Conservation (phyloP, 2,888 invertebrate genomes). For the Xylocampa areola region DNA sequence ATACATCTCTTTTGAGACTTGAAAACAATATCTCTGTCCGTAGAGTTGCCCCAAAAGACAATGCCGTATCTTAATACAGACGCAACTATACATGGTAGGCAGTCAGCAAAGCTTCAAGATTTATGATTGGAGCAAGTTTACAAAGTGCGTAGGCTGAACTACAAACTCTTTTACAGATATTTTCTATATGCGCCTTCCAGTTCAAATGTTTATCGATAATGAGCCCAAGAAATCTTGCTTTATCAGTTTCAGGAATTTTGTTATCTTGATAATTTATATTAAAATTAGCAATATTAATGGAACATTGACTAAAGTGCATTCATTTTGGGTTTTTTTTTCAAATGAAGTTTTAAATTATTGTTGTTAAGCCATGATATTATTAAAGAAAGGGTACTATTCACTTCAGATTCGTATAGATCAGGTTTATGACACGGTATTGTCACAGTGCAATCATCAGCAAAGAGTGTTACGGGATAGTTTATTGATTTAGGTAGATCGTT, state of each 20-base stretch:
- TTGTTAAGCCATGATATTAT: too few relatives aligned
- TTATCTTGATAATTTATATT: neutral
- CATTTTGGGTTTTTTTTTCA: neutral
- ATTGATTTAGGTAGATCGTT: too few relatives aligned
- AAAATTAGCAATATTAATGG: neutral
- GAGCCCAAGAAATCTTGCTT: neutral
- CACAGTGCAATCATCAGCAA: neutral
- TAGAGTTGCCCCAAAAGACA: neutral
- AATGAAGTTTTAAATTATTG: too few relatives aligned
- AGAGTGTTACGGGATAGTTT: neutral
- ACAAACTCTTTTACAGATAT: neutral
- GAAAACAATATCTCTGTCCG: neutral
- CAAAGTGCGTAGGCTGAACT: neutral
- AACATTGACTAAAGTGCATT: neutral
- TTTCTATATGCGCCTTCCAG: too few relatives aligned
- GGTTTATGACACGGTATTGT: neutral
- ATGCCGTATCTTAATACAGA: neutral
- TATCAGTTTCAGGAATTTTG: neutral
- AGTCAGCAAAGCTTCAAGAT: neutral
- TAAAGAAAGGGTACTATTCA: too few relatives aligned
- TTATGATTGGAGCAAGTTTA: neutral
- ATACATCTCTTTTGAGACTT: too few relatives aligned
- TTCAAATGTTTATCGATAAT: neutral
- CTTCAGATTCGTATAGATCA: too few relatives aligned
- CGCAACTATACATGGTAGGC: neutral